Conservation (phyloP, 2,888 invertebrate genomes). For the Herminia tarsipennalis region DNA sequence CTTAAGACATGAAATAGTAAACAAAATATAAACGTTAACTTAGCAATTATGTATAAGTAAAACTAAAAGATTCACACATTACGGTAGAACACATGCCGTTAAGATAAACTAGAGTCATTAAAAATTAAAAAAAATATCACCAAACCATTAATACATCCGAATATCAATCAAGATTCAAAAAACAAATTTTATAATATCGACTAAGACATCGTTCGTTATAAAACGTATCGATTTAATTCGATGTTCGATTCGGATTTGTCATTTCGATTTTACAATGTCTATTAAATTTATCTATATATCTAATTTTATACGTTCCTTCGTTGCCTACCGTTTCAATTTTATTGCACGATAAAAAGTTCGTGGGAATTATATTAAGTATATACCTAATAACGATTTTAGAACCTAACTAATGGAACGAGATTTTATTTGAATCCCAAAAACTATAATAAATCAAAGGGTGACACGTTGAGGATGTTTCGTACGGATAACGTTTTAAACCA, state of each 20-base stretch:
- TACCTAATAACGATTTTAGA: slow-evolving; percentile 51
- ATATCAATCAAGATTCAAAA: slow-evolving; percentile 38
- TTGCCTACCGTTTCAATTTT: slow-evolving; percentile 72
- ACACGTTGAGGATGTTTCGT: slow-evolving; percentile 24
- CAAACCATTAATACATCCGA: slow-evolving; percentile 28
- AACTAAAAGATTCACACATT: slow-evolving; percentile 1
- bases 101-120: slow-evolving; percentile 24
- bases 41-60: too few species aligned
- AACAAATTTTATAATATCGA: slow-evolving; percentile 48
- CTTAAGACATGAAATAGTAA: too few species aligned
- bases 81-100: slow-evolving; percentile 21
- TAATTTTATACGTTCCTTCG: slow-evolving; percentile 62
- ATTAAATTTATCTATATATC: slow-evolving; percentile 71
- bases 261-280: slow-evolving; percentile 64
- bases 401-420: slow-evolving; percentile 52
- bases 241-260: slow-evolving; percentile 52
- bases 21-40: too few species aligned
- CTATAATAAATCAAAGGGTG: slow-evolving; percentile 39
- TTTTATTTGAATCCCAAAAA: slow-evolving; percentile 32
- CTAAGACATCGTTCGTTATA: slow-evolving; percentile 53
- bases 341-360: slow-evolving; percentile 54
- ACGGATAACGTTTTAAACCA: slow-evolving; percentile 23
- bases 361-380: slow-evolving; percentile 49
- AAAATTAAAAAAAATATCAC: slow-evolving; percentile 28
- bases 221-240: slow-evolving; percentile 48